These are phyloP conservation scores for Dolichomitus sp. DNA, from an alignment of 2,888 invertebrate genomes.

Conservation along the genomic window DNA sequence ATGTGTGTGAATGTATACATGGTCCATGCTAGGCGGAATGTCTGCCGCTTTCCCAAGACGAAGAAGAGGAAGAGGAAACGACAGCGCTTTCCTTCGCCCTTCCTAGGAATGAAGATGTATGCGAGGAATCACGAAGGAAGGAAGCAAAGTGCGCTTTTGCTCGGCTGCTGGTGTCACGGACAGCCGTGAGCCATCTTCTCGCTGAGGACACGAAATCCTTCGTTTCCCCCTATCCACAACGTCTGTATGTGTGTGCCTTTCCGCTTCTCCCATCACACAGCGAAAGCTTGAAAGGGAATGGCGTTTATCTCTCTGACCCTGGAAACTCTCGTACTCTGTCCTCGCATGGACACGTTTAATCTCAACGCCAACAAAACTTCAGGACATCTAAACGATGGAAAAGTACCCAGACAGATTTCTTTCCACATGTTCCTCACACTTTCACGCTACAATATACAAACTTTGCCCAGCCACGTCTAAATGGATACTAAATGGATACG, in stretches of 20 bases:
- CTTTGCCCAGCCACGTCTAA: no score
- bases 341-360: slow-evolving; percentile 62
- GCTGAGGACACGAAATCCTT: slow-evolving; percentile 55
- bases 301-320: slow-evolving; percentile 65
- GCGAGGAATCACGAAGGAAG: slow-evolving; percentile 71
- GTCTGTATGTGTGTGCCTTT: neutral
- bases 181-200: slow-evolving; percentile 62
- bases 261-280: slow-evolving; percentile 38
- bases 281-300: slow-evolving; percentile 42
- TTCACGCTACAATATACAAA: neutral
- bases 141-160: slow-evolving; percentile 67
- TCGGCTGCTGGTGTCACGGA: slow-evolving; percentile 59
- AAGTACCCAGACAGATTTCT: slow-evolving; percentile 36
- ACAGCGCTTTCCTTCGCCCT: slow-evolving; percentile 58
- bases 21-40: slow-evolving; percentile 45
- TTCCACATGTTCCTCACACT: slow-evolving; percentile 23
- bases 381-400: slow-evolving; percentile 22
- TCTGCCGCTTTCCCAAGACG: slow-evolving; percentile 53
- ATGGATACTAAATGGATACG: neutral
- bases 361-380: slow-evolving; percentile 56
- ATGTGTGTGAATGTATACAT: slow-evolving; percentile 34
- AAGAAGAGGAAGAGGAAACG: slow-evolving; percentile 48
- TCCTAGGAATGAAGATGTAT: slow-evolving; percentile 77
- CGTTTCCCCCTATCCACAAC: slow-evolving; percentile 4
- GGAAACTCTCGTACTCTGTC: slow-evolving; percentile 54